Evolutionary conservation across 2,888 invertebrate genomes (phyloP), one percentile per base, ranked within the genome.

Genomic region (Lasioglossum lativentre): DNA sequence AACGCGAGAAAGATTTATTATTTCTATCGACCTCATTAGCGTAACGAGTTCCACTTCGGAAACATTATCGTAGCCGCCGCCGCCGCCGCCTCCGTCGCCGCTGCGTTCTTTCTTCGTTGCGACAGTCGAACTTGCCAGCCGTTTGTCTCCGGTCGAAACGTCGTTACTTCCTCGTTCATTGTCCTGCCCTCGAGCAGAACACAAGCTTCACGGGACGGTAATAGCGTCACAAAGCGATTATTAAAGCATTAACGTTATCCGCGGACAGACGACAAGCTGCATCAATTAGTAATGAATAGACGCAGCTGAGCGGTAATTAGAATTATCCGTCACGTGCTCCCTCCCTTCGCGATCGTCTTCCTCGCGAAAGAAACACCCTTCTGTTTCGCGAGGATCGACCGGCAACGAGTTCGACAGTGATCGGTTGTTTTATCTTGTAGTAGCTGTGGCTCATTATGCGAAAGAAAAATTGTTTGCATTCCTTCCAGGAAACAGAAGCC

Each of bases 221-320:
- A 34, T 66, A 66, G 66, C 66, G 66, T 19, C 34, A 66, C 66
- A 34, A 34, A 34, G 66, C 66, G 66, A 66, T 66, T 66, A 66
- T 66, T 66, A 66, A 66, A 66, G 66, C 66, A 34, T 66, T 19
- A 34, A 66, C 66, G 66, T 66, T 66, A 66, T 66, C 66, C 34
- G 23, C 34, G 66, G 23, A 66, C 34, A 8, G 34, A 66, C 66
- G 66, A 34, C 34, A 34, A 63, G 63, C 63, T 14, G 30, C 63
- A 16, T 63, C 63, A 30, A 72, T 42, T 45, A 72, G 72, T 16
- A 27, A 45, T 40, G 72, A 45, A 72, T 40, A 27, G 45, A 40
- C 42, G 19, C 16, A 38, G 66, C 66, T 34, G 66, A 66, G 34
- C 66, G 34, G 66, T 66, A 66, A 66, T 66, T 66, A 66, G 34